Percentiles rank a stretch among this genome's conserved stretches.
Evolutionary conservation across 2,797 vertebrate genomes (phyloP).

Genomic region (Danionella dracula): DNA sequence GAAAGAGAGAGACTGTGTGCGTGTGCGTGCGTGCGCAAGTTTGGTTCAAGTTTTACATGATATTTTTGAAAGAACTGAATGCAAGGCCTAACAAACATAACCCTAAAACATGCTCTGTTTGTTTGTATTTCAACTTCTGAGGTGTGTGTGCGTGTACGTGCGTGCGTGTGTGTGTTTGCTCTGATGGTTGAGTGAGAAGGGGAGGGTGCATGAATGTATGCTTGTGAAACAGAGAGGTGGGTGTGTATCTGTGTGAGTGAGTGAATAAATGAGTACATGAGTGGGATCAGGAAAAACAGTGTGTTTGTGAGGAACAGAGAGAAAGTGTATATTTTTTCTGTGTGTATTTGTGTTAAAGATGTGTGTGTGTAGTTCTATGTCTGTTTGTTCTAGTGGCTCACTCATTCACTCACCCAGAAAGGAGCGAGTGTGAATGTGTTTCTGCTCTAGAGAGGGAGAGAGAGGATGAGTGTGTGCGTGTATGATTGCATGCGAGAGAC

Average conservation of each 20-base stretch:
- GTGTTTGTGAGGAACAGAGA: conserved; percentile 60
- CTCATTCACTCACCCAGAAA: too few relatives aligned
- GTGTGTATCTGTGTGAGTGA: conserved; percentile 33
- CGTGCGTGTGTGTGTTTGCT: conserved; percentile 5
- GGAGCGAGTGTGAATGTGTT: conserved; percentile 51
- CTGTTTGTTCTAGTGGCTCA: conserved; percentile 48
- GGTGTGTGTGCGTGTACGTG: conserved; percentile 25
- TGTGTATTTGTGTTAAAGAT: conserved; percentile 31
- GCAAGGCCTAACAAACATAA: too few relatives aligned
- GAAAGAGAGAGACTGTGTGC: conserved; percentile 57
- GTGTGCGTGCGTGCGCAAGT: conserved; percentile 51
- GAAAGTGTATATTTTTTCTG: conserved; percentile 2
- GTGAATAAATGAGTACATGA: conserved; percentile 50
- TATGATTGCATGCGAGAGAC: conserved; percentile 8
- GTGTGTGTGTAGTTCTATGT: conserved; percentile 50
- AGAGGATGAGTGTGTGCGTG: conserved; percentile 26
- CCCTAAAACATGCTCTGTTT: too few relatives aligned
- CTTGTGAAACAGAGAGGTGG: conserved; percentile 50
- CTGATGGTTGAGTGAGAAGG: conserved; percentile 36
- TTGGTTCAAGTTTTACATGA: conserved; percentile 23
- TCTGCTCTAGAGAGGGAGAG: conserved; percentile 65
- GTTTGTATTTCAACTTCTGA: conserved; percentile 14
- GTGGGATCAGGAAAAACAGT: conserved; percentile 49
- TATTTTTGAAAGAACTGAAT: too few relatives aligned
- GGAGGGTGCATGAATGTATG: conserved; percentile 35